Evolutionary conservation across 2,888 invertebrate species (phyloP), one percentile per base, ranked within the genome.

Genomic region (Erebia epiphron): DNA sequence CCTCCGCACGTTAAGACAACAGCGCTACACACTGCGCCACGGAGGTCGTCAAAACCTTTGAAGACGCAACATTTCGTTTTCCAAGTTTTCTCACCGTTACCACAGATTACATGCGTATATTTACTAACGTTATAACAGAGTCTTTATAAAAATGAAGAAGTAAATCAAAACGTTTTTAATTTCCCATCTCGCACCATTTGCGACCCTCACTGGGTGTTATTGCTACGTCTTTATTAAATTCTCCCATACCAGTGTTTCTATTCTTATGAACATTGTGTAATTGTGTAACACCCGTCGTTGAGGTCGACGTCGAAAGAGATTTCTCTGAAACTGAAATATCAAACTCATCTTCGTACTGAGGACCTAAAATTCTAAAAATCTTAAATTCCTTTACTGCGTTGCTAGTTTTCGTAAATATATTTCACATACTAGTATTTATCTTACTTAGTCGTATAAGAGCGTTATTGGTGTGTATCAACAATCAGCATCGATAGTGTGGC

Each of bases 161-260:
- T 63, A 62, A 69, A 65, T 66, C 54, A 56, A 60, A 70, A 72
- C 64, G 67, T 72, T 67, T 83, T 87, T 89, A 89, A 90, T 87
- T 88, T 87, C 84, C 89, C 87, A 88, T 89, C 86, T 87, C 79
- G 80, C 75, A 77, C 82, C 65, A 70, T 62, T 68, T 81, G 80
- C 82, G 80, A 81, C 26, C 26, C 26, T 1, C 3, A 7, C 35
- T 35, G 81, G 76, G 76, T 79, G 85, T 73, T 86, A 87, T 88
- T 85, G 83, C 84, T 76, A 73, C 74, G 80, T 78, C 81, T 87
- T 88, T 89, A 90, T 90, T 89, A 88, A 87, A 89, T 87, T 86
- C 83, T 78, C 75, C 75, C 77, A 79, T 82, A 43, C 60, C 60
- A 61, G 18, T 43, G 57, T 43, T 43, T 61, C 18, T 9, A 61